phyloP scores from a whole-genome alignment of 2,113 vertebrate species.

The Psittacula cyanocephala region DNA sequence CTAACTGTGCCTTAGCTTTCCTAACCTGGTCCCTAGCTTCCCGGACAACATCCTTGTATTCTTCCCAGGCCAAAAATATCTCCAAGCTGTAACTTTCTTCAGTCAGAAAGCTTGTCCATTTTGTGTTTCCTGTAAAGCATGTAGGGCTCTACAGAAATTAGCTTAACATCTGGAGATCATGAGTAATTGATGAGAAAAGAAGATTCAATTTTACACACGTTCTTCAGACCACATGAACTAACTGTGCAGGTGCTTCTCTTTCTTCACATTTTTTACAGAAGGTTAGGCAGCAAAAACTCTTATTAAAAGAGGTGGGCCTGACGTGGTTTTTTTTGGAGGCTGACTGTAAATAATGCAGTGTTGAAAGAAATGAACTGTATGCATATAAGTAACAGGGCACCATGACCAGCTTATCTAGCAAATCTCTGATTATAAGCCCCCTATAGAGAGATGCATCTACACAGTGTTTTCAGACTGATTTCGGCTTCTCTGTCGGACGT shows the following conservation, averaged over 20 bases:
- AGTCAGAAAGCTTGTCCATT: not conserved
- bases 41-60: too few relatives aligned
- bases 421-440: not conserved
- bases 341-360: not conserved
- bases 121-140: not conserved
- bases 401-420: not conserved
- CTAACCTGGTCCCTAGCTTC: too few relatives aligned
- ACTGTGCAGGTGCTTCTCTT: not conserved
- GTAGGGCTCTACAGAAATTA: not conserved
- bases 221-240: not conserved
- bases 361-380: not conserved
- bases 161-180: rapidly evolving
- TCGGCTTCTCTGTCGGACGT: not conserved
- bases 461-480: not conserved
- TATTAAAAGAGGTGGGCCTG: not conserved
- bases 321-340: not conserved
- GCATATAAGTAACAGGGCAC: not conserved
- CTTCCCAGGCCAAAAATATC: not conserved
- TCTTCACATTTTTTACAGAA: not conserved
- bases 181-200: not conserved
- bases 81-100: not conserved
- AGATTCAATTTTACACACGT: not conserved
- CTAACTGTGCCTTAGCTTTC: too few relatives aligned
- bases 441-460: not conserved
- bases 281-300: not conserved